Evolutionary conservation across 2,888 invertebrate species (phyloP).

Genomic region (Leptothorax acervorum): DNA sequence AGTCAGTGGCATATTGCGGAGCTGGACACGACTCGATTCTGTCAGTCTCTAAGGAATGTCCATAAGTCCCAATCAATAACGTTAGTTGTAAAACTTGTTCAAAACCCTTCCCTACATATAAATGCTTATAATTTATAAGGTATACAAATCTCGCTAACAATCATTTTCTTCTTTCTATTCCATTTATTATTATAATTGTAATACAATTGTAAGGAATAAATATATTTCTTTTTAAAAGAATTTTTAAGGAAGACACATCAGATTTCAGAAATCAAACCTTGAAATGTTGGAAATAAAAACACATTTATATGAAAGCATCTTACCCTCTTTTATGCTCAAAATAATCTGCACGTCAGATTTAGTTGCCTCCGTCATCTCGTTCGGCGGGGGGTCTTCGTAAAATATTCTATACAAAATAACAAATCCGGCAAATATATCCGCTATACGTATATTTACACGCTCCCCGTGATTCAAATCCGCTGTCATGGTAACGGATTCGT

Average conservation of each 20-base stretch:
- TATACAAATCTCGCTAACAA: background rate
- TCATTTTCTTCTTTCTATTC: background rate
- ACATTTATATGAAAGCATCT: conserved; percentile 26
- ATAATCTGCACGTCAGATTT: conserved; percentile 90
- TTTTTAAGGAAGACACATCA: background rate
- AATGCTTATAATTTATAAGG: background rate
- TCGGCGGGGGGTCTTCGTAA: conserved; percentile 7
- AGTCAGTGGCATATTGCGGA: conserved; percentile 90
- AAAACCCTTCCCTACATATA: conserved; percentile 87
- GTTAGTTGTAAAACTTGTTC: conserved; percentile 87
- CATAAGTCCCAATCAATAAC: conserved; percentile 88
- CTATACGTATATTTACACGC: conserved; percentile 62
- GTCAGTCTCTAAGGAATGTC: conserved; percentile 90
- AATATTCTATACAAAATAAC: conserved; percentile 62
- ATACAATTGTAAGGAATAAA: background rate
- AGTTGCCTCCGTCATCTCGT: conserved; percentile 88
- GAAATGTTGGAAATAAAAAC: background rate
- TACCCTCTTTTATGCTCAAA: conserved; percentile 89
- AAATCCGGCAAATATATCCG: conserved; percentile 54
- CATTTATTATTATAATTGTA: background rate
- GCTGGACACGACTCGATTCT: conserved; percentile 87
- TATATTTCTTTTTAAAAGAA: background rate
- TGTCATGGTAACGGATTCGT: conserved; percentile 71
- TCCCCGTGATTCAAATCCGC: conserved; percentile 61
- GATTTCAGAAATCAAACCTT: background rate